Base-by-base conservation (phyloP, 2,113 vertebrate species). In the Prietella phreatophila region DNA sequence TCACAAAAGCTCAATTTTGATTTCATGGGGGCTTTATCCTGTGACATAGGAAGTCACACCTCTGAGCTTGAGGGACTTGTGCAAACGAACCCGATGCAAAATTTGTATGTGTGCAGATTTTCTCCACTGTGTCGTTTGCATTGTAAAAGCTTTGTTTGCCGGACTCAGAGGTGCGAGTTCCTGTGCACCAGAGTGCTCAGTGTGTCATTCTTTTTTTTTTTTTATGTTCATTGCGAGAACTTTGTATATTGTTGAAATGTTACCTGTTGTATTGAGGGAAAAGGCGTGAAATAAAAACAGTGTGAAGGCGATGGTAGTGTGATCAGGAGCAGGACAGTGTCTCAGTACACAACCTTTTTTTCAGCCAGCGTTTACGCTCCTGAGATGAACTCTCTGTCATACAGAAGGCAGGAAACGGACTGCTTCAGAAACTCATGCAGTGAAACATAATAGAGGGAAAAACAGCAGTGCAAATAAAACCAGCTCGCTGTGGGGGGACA, bases 401-500 rank as follows among this genome's bases (percentile, higher is more conserved):
- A 42, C 17, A 20, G n/a, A 20, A 20, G 19, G 39, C 39, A 55
- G 42, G 10, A 27, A 42, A 33, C 8, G 5, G 30, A 33, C 30
- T 33, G 65, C 65, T 69, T 14, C 30, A 19, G 27, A 71, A 47
- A 84, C 47, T 82, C 33, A 33, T 76, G 39, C 15, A 60, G 83
- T 89, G 86, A n/a, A n/a, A n/a, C n/a, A n/a, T n/a, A n/a, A n/a
- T n/a, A n/a, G n/a, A n/a, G n/a, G n/a, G n/a, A n/a, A n/a, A n/a
- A 89, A 69, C 61, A 88, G 69, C 65, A 33, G 84, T 60, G 86
- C 33, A 84, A 86, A 90, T 85, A 71, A 81, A 42, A 56, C 25
- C 11, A 8, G 10, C 79, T 11, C 71, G 10, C 82, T 58, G 55
- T 30, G 78, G 30, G 81, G 33, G 76, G 69, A 85, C 88, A 91